These are phyloP conservation scores for Tetropium fuscum DNA, from an alignment of 2,888 invertebrate species.

Conservation along the genomic window DNA sequence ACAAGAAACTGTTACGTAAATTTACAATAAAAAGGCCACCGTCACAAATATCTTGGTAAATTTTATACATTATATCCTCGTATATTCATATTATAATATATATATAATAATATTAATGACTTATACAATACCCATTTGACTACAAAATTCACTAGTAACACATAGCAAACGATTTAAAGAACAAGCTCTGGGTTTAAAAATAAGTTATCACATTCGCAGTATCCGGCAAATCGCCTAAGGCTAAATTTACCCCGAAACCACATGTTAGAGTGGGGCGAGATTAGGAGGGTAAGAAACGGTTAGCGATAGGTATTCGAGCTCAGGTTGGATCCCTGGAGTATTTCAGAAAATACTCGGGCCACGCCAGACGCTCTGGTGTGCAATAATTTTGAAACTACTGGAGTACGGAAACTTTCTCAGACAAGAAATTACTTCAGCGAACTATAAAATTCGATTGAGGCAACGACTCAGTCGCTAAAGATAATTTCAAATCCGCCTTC, in stretches of 20 bases:
- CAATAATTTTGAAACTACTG: conserved; percentile 39
- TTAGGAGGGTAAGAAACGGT: conserved; percentile 21
- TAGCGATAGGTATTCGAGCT: conserved; percentile 47
- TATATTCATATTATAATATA: conserved; percentile 12
- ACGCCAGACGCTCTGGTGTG: conserved; percentile 60
- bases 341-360: conserved; percentile 63
- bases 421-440: not conserved
- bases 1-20: conserved; percentile 30
- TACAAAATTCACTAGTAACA: conserved; percentile 30
- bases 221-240: conserved; percentile 8
- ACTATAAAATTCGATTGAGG: not conserved
- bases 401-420: not conserved
- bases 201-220: conserved; percentile 34
- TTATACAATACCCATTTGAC: conserved; percentile 23
- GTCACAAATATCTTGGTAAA: conserved; percentile 44
- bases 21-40: conserved; percentile 50
- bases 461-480: too few species aligned
- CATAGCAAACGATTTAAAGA: conserved; percentile 29
- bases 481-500: not conserved
- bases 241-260: conserved; percentile 17
- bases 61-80: conserved; percentile 35
- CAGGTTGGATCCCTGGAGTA: conserved; percentile 62
- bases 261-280: conserved; percentile 18
- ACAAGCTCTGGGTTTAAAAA: conserved; percentile 32
- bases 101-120: conserved; percentile 15